A percentile compares a stretch with the other conserved stretches of the same genome.
These are phyloP conservation scores for Scaptomyza reducta DNA, from an alignment of 2,888 invertebrate genomes.

Conservation along the genomic window DNA sequence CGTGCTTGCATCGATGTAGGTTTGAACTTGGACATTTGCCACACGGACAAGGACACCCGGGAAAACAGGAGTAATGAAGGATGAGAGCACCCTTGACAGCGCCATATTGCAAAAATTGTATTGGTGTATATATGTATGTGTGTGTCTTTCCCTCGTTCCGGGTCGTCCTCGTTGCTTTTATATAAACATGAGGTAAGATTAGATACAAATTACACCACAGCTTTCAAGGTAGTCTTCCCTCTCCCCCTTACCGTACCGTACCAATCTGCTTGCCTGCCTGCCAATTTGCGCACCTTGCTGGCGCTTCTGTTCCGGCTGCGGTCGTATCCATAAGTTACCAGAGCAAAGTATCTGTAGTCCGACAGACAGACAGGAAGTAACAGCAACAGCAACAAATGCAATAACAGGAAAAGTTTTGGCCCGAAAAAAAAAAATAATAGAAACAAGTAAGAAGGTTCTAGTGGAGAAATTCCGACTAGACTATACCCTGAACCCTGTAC, in stretches of 20 bases:
- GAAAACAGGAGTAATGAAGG: constrained; percentile 6
- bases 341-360: constrained; percentile 64
- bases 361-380: constrained; percentile 13
- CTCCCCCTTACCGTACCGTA: background rate
- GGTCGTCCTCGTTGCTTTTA: constrained; percentile 66
- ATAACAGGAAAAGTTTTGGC: constrained; percentile 72
- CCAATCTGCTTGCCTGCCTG: background rate
- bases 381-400: constrained; percentile 53
- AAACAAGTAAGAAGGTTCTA: background rate
- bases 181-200: constrained; percentile 80
- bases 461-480: no score
- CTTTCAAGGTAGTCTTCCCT: constrained; percentile 67
- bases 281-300: constrained; percentile 40
- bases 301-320: constrained; percentile 29
- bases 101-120: constrained; percentile 76
- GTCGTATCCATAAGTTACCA: constrained; percentile 73
- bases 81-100: constrained; percentile 31
- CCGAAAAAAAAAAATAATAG: background rate
- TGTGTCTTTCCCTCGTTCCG: constrained; percentile 33
- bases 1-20: constrained; percentile 20
- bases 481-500: no score
- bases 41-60: constrained; percentile 8
- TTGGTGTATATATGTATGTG: constrained; percentile 22
- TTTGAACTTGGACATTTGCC: constrained; percentile 24
- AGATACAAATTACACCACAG: constrained; percentile 79